These are phyloP conservation scores for Micromussa lordhowensis DNA, from an alignment of 92 coral and sea anemone species.

Conservation along the genomic window DNA sequence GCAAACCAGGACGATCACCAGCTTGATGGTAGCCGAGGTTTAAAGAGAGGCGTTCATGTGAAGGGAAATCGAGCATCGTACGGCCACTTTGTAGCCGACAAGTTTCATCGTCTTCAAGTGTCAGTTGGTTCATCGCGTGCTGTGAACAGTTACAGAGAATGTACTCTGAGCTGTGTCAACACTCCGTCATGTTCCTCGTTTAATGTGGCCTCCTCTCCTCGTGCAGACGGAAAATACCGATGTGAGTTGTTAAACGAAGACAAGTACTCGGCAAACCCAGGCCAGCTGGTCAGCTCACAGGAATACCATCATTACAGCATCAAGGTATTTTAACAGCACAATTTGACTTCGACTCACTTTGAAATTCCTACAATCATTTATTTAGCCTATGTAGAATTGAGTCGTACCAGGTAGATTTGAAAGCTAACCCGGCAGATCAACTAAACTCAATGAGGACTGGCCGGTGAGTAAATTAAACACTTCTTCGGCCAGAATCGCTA, in stretches of 20 bases:
- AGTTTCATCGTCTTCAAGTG: slow-evolving; percentile 16
- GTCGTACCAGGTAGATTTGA: too few species aligned
- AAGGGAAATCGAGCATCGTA: not conserved
- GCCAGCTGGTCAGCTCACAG: slow-evolving; percentile 8
- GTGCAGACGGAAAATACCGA: not conserved
- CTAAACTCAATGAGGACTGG: too few species aligned
- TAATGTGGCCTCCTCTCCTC: not conserved
- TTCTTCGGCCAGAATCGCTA: too few species aligned
- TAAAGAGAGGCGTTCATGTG: not conserved
- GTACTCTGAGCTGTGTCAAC: slow-evolving; percentile 1
- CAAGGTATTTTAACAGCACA: not conserved
- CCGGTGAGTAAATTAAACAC: too few species aligned
- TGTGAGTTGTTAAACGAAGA: slow-evolving; percentile 13
- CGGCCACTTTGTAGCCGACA: slow-evolving; percentile 1
- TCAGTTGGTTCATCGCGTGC: slow-evolving; percentile 2
- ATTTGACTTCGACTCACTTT: not conserved
- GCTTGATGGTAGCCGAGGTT: not conserved
- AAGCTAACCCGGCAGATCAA: too few species aligned
- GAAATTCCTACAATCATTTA: too few species aligned
- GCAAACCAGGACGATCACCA: not conserved
- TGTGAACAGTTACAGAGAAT: not conserved
- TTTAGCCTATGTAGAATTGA: too few species aligned
- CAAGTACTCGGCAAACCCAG: not conserved
- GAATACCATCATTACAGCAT: slow-evolving; percentile 3
- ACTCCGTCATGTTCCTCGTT: not conserved